Percentiles rank a stretch among this genome's conserved stretches.
Conservation (phyloP, 1,140 invertebrate species). For the Drosophila nannoptera region DNA sequence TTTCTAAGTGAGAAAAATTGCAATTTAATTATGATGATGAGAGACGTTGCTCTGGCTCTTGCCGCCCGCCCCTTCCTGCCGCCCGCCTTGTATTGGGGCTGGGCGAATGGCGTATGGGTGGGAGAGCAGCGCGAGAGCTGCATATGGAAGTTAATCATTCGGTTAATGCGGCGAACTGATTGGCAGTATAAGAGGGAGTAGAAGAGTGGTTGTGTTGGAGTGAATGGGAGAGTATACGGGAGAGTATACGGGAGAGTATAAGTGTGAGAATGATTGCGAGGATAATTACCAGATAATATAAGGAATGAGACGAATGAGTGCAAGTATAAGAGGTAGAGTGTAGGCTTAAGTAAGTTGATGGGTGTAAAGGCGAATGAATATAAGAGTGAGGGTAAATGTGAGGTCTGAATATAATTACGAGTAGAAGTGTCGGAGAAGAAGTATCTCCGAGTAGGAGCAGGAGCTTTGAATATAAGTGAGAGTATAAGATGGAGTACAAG, state of each 20-base stretch:
- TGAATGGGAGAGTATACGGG: background rate
- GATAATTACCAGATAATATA: too few relatives aligned
- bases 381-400: background rate
- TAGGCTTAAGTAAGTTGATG: too few relatives aligned
- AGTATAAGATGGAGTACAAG: background rate
- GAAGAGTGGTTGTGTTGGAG: too few relatives aligned
- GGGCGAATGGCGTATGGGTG: conserved; percentile 8
- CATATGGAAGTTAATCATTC: background rate
- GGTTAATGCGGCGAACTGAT: background rate
- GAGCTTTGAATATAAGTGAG: too few relatives aligned
- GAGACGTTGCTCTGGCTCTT: conserved; percentile 19
- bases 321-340: too few relatives aligned
- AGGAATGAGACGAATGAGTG: too few relatives aligned
- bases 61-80: background rate
- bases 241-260: background rate
- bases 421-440: too few relatives aligned
- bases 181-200: background rate
- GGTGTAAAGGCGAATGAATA: too few relatives aligned
- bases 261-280: background rate
- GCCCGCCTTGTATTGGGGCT: background rate
- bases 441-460: too few relatives aligned
- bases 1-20: conserved; percentile 70
- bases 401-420: too few relatives aligned
- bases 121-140: background rate
- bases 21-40: conserved; percentile 68